A percentile compares a stretch with the other conserved stretches of the same genome.
These are phyloP conservation scores for Hyposoter didymator DNA, from an alignment of 2,888 invertebrate species.

Conservation along the genomic window DNA sequence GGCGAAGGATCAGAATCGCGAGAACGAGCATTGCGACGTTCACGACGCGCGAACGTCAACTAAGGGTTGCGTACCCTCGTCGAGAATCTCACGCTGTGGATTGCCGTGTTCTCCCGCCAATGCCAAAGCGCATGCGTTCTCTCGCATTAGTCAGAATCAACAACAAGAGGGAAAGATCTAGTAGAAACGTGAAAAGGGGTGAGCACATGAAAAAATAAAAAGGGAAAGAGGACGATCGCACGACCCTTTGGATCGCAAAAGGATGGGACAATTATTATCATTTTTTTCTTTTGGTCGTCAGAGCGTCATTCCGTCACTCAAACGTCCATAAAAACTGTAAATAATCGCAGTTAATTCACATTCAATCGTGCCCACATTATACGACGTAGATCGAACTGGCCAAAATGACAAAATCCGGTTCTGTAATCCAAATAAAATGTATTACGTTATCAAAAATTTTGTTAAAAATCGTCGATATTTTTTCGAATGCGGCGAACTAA, in stretches of 20 bases:
- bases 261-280: neutral
- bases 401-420: conserved; percentile 41
- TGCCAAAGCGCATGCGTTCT: conserved; percentile 70
- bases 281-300: conserved; percentile 18
- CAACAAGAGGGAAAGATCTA: conserved; percentile 9
- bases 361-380: conserved; percentile 30
- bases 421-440: conserved; percentile 35
- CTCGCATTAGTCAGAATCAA: conserved; percentile 6
- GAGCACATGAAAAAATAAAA: neutral
- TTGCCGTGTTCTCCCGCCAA: conserved; percentile 76
- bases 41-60: conserved; percentile 82
- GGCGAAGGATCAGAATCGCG: conserved; percentile 79
- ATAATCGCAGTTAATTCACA: neutral
- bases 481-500: no score
- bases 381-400: conserved; percentile 27
- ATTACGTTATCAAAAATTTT: conserved; percentile 8
- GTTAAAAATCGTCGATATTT: no score
- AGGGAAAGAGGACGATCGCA: neutral
- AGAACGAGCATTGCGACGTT: conserved; percentile 78
- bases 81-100: conserved; percentile 67
- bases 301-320: neutral
- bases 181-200: neutral
- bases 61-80: conserved; percentile 72
- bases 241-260: neutral
- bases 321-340: neutral